Evolutionary conservation across 2,888 invertebrate species (phyloP), one percentile per base, ranked within the genome.

Genomic region (Clusia tigrina): DNA sequence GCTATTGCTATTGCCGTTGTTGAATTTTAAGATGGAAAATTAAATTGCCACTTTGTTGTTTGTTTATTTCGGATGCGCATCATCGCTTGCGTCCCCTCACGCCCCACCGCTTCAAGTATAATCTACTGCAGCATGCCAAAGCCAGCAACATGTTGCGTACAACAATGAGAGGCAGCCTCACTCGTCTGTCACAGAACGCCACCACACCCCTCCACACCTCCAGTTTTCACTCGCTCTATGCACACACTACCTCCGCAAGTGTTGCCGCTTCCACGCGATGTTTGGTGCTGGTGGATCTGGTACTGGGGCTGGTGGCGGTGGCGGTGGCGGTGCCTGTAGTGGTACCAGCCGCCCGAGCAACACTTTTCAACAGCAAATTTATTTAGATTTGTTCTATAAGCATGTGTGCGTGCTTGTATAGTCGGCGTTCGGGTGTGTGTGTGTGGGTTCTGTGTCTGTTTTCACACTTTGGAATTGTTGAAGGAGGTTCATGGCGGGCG

Each of bases 391-490:
- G 32, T 32, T 12, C 6, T 32, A 12, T 32, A 12, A 32, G 32
- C 12, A 12, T 32, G 12, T 32, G 32, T 32, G 32, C 12, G 42
- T n/a, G 42, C n/a, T 6, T 42, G 32, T n/a, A n/a, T 32, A 3
- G 42, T 42, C 15, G n/a, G 42, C 26, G 54, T 46, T 12, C 6
- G 20, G 20, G 5, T 25, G 54, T 54, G 26, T 32, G 32, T 54
- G 25, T 54, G 18, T 54, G 2, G 26, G 25, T 53, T 22, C 53
- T 54, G 23, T 54, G 23, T 32, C 18, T 24, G 25, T 32, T 54
- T 54, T 54, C 54, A 26, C 25, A 54, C 23, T 54, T 54, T 17
- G 17, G 32, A n/a, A n/a, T n/a, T n/a, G n/a, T n/a, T n/a, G n/a
- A n/a, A n/a, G n/a, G n/a, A n/a, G n/a, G n/a, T n/a, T n/a, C n/a